Evolutionary conservation across 2,888 invertebrate species (phyloP), one percentile per base, ranked within the genome.

Genomic region (Gandaritis pyraliata): DNA sequence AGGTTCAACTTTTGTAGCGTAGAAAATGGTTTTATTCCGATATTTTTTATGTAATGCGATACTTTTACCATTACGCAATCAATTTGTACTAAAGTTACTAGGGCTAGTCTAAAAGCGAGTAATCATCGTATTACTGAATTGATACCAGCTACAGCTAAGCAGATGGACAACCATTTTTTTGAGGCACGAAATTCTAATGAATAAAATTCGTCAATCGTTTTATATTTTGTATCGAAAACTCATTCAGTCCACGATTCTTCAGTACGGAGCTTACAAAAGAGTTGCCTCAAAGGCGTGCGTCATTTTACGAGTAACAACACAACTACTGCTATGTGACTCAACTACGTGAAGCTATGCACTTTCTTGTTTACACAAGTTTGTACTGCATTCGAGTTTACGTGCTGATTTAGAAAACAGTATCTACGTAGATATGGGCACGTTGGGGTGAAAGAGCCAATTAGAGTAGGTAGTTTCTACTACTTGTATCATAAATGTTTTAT

Each of bases 261-360:
- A 71, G 70, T 70, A 77, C 66, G 66, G 73, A 72, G 64, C 74
- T 74, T 71, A 82, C 76, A 83, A 83, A 80, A 76, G 76, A 57
- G 64, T 58, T 67, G 54, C 66, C 67, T 77, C 78, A 81, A 81
- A 81, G 79, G 73, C 72, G 73, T 64, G 69, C 72, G 75, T 72
- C 67, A 68, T 69, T 69, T 76, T 72, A 72, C 72, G 73, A 57
- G 18, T 72, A 62, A 60, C 47, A 39, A 49, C 64, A 60, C 47
- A 39, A 49, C 60, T 49, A 53, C 38, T 41, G 30, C 33, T 58
- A 47, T 55, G 55, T 38, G 38, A 23, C 46, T 54, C 46, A 38
- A 54, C 43, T 54, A 39, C 55, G 29, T 7, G 15, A 29, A 33
- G 33, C 36, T 47, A 18, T 38, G 38, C 18, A 16, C 29, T 30